Percentiles rank a stretch among this genome's conserved stretches.
Evolutionary conservation across 2,113 vertebrate genomes (phyloP).

Genomic region (Myanophis thanlyinensis): DNA sequence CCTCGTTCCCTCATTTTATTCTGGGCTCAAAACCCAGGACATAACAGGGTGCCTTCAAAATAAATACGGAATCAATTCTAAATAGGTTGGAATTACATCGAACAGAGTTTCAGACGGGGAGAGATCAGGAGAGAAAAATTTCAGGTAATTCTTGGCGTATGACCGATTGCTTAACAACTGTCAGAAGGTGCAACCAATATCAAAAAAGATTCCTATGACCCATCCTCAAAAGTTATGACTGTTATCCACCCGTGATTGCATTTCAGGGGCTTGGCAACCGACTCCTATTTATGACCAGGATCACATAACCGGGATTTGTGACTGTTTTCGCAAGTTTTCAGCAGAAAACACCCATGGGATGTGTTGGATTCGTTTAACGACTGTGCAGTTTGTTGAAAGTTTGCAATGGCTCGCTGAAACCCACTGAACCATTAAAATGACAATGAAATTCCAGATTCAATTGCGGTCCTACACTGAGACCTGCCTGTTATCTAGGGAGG

Average conservation of each 20-base stretch:
- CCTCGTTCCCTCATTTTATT: neutral
- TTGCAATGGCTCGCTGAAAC: neutral
- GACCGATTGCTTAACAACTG: neutral
- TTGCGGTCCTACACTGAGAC: neutral
- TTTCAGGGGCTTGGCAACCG: neutral
- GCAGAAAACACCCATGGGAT: neutral
- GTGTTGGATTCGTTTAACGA: neutral
- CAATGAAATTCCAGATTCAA: neutral
- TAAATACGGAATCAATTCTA: neutral
- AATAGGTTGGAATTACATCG: neutral
- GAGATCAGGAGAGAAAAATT: neutral
- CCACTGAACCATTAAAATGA: too few species aligned
- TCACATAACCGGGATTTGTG: neutral
- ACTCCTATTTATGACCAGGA: neutral
- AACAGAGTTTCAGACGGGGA: neutral
- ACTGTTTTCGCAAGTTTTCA: neutral
- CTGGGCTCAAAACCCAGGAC: neutral
- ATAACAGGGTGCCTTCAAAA: neutral
- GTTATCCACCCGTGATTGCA: neutral
- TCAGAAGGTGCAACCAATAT: neutral
- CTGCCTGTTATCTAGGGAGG: neutral
- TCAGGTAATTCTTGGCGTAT: neutral
- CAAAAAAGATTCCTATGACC: neutral
- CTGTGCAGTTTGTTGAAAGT: neutral
- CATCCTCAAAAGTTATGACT: neutral